Conservation (phyloP, 2,113 vertebrate species). For the Papio anubis region DNA sequence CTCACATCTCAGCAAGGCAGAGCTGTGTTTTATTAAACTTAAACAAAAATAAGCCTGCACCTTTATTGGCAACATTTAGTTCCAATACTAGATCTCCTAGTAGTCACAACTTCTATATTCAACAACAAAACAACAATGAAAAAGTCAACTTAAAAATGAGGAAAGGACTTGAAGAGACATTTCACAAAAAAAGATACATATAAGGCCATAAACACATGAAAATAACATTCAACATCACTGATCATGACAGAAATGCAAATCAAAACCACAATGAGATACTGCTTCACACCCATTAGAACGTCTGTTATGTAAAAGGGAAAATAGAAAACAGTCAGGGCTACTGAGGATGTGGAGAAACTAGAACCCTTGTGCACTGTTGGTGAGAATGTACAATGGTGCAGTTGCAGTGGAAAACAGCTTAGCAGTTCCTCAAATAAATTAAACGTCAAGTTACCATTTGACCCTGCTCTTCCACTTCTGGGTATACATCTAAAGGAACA, state of each 20-base stretch:
- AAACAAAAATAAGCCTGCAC: constrained; percentile 19
- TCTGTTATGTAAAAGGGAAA: neutral
- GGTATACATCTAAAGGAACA: neutral
- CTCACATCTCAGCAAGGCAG: constrained; percentile 7
- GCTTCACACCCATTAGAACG: neutral
- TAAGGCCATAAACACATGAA: neutral
- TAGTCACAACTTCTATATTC: constrained; percentile 27
- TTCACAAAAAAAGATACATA: neutral
- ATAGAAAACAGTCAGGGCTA: neutral
- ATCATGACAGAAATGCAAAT: constrained; percentile 20
- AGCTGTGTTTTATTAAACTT: constrained; percentile 49
- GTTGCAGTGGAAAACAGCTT: neutral
- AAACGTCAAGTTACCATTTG: neutral
- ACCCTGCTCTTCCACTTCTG: neutral
- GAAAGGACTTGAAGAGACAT: neutral
- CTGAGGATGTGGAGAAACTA: neutral
- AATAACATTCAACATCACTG: neutral
- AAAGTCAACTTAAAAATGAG: neutral
- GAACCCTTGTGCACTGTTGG: neutral
- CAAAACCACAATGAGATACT: neutral
- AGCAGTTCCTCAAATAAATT: neutral
- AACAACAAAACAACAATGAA: neutral
- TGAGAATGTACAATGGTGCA: neutral
- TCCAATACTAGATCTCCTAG: neutral
- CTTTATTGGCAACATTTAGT: neutral